phyloP scores from a whole-genome alignment of 2,113 vertebrate species.

The Lanius collurio region DNA sequence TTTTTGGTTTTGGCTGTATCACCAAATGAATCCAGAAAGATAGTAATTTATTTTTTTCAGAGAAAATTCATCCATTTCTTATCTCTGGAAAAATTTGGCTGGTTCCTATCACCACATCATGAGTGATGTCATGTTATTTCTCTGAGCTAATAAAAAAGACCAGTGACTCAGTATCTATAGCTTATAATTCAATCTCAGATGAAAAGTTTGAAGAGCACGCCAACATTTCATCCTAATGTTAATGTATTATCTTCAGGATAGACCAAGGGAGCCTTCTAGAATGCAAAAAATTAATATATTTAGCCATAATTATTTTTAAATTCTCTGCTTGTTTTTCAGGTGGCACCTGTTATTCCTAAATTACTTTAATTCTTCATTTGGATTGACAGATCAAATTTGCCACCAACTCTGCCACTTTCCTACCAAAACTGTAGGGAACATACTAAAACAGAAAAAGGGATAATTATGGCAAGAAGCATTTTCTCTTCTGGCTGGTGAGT shows the following conservation, averaged over 20 bases:
- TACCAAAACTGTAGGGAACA: not conserved
- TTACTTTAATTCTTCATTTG: not conserved
- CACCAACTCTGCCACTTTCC: not conserved
- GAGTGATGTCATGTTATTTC: not conserved
- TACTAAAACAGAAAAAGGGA: not conserved
- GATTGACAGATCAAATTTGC: not conserved
- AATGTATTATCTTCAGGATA: constrained; percentile 3
- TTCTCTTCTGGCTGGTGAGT: not conserved
- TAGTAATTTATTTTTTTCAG: not conserved
- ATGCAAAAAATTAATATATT: not conserved
- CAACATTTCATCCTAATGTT: not conserved
- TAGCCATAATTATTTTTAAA: not conserved
- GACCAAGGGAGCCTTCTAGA: not conserved
- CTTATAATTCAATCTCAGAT: not conserved
- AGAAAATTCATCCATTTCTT: not conserved
- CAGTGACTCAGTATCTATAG: not conserved
- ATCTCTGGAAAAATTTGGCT: not conserved
- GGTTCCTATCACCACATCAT: not conserved
- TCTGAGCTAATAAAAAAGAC: not conserved
- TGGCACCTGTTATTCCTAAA: not conserved
- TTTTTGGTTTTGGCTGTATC: not conserved
- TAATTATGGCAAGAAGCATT: not conserved
- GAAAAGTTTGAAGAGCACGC: not conserved
- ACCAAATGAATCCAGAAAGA: not conserved
- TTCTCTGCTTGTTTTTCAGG: not conserved